These are phyloP conservation scores for Telmatherina bonti DNA, from an alignment of 2,797 vertebrate genomes.

Conservation along the genomic window DNA sequence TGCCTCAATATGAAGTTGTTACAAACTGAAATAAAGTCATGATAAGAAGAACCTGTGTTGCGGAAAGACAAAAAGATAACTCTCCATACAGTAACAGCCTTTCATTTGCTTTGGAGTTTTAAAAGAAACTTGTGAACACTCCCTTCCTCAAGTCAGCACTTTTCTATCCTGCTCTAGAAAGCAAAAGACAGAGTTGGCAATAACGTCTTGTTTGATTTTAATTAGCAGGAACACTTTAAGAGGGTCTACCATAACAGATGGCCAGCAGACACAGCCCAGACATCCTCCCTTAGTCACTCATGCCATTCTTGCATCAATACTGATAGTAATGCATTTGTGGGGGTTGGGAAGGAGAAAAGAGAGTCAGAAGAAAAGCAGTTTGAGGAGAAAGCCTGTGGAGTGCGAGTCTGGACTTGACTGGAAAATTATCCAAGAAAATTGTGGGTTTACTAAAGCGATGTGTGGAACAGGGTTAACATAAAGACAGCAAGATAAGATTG, in stretches of 20 bases:
- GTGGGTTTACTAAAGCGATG: slow-evolving; percentile 21
- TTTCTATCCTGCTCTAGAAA: slow-evolving; percentile 5
- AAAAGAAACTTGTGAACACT: slow-evolving; percentile 4
- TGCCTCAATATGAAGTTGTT: slow-evolving; percentile 12
- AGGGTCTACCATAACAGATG: slow-evolving; percentile 53
- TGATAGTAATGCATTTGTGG: slow-evolving; percentile 14
- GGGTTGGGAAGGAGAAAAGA: slow-evolving; percentile 20
- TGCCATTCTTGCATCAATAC: slow-evolving; percentile 24
- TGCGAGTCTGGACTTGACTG: slow-evolving; percentile 70
- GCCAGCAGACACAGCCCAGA: slow-evolving; percentile 52
- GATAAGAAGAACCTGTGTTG: neutral
- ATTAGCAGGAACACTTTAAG: slow-evolving; percentile 64
- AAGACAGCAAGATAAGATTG: neutral
- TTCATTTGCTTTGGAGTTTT: neutral
- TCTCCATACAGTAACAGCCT: neutral
- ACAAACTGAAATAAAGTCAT: slow-evolving; percentile 2
- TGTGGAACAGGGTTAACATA: slow-evolving; percentile 1
- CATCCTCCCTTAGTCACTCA: slow-evolving; percentile 33
- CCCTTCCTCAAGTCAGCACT: slow-evolving; percentile 52
- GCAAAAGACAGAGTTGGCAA: slow-evolving; percentile 22
- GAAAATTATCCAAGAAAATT: slow-evolving; percentile 42
- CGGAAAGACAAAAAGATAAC: neutral
- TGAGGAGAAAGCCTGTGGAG: slow-evolving; percentile 23
- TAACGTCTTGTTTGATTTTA: slow-evolving; percentile 66
- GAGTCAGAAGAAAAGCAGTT: slow-evolving; percentile 6